Evolutionary conservation across 1,140 invertebrate species (phyloP), one percentile per base, ranked within the genome.

Genomic region (Littorina saxatilis): DNA sequence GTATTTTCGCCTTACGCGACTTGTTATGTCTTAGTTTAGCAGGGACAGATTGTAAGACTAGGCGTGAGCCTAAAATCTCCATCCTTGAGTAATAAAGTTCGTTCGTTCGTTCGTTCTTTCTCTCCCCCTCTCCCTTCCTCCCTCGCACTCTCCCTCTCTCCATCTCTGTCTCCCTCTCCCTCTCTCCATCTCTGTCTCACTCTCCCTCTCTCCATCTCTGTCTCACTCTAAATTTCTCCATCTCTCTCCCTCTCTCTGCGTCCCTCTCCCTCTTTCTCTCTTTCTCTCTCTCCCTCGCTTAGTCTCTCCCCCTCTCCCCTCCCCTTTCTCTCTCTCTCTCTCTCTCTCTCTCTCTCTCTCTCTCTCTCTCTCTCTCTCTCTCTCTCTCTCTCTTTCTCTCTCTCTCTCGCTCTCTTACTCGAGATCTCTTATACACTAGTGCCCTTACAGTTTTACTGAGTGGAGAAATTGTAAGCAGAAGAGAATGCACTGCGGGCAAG

Each of bases 361-460:
- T 72, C 17, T 39, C 68, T 43, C n/a, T 39, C 40, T 39, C 0
- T 39, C 40, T 39, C 17, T 39, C 39, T 43, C 9, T 72, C 68
- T 43, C 5, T 72, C 35, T 72, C 7, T 58, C 61, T 29, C n/a
- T 66, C 11, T 72, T n/a, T 72, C 68, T 72, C 68, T 72, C 39
- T 72, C 32, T 20, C 39, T 20, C 32, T 20, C 39, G 4, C n/a
- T 66, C 23, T 35, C 15, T 35, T 20, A 11, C 63, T 13, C n/a
- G n/a, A n/a, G n/a, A n/a, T n/a, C n/a, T n/a, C n/a, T n/a, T n/a
- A n/a, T n/a, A n/a, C n/a, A n/a, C n/a, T n/a, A n/a, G n/a, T n/a
- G n/a, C n/a, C n/a, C n/a, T n/a, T n/a, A n/a, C n/a, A n/a, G n/a
- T n/a, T n/a, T n/a, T n/a, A n/a, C n/a, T n/a, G n/a, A n/a, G n/a